These are phyloP conservation scores for Hyles euphorbiae DNA, from an alignment of 1,140 invertebrate species.

Conservation along the genomic window DNA sequence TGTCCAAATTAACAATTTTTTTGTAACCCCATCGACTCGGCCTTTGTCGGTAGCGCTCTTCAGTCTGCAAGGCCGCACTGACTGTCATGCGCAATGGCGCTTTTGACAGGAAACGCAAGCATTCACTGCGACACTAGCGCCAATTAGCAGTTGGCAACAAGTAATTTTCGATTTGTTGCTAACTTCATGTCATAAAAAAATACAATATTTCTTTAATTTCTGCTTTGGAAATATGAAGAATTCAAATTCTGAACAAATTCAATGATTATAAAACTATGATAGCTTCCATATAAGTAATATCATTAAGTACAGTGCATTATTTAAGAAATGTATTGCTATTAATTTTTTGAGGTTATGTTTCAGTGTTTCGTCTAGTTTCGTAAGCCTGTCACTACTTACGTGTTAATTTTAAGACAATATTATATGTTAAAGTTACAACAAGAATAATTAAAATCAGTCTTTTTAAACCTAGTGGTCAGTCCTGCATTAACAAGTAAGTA, in stretches of 20 bases:
- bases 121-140: constrained; percentile 70
- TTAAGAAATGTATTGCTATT: background rate
- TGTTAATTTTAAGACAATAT: constrained; percentile 16
- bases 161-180: constrained; percentile 26
- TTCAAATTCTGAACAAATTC: constrained; percentile 5
- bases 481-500: too few species aligned
- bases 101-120: constrained; percentile 73
- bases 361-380: constrained; percentile 29
- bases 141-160: constrained; percentile 52
- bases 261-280: background rate
- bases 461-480: too few species aligned
- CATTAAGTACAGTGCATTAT: background rate
- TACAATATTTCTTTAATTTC: constrained; percentile 26
- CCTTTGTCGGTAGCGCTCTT: constrained; percentile 75
- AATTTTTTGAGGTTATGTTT: constrained; percentile 28
- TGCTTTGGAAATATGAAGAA: background rate
- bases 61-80: constrained; percentile 76
- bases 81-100: constrained; percentile 74
- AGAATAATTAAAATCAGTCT: background rate
- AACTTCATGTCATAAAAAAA: constrained; percentile 33
- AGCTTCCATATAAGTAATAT: background rate
- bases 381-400: constrained; percentile 23
- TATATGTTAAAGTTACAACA: constrained; percentile 4
- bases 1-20: constrained; percentile 73
- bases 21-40: constrained; percentile 75